Percentiles rank a stretch among this genome's conserved stretches.
Evolutionary conservation across 2,888 invertebrate species (phyloP).

Genomic region (Lasioglossum vierecki): DNA sequence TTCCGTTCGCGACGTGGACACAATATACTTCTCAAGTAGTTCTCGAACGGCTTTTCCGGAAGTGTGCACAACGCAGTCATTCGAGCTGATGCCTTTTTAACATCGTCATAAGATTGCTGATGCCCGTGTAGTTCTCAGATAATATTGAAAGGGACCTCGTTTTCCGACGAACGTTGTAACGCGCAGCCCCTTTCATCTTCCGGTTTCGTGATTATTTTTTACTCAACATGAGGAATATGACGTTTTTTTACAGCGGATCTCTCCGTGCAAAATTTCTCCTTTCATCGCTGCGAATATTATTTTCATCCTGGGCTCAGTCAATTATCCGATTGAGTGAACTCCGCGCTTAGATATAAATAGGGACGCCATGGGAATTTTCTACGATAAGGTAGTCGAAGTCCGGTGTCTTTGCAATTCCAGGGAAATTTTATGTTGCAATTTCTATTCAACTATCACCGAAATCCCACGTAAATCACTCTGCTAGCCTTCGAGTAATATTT

Average conservation of each 20-base stretch:
- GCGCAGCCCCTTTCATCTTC: background rate
- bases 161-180: background rate
- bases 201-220: background rate
- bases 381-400: background rate
- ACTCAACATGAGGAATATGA: background rate
- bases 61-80: background rate
- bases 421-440: background rate
- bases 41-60: background rate
- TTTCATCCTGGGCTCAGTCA: slow-evolving; percentile 1
- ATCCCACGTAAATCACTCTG: background rate
- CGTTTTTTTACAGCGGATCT: background rate
- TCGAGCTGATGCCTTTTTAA: background rate
- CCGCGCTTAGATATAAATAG: slow-evolving; percentile 1
- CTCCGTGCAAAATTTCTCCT: background rate
- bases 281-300: background rate
- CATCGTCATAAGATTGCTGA: background rate
- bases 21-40: background rate
- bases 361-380: background rate
- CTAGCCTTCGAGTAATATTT: no score
- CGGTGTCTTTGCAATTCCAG: background rate
- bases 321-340: background rate
- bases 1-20: background rate
- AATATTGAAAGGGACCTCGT: background rate
- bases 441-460: background rate
- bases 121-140: background rate